Base-by-base conservation (phyloP, 2,797 vertebrate genomes). In the Botia kubotai region DNA sequence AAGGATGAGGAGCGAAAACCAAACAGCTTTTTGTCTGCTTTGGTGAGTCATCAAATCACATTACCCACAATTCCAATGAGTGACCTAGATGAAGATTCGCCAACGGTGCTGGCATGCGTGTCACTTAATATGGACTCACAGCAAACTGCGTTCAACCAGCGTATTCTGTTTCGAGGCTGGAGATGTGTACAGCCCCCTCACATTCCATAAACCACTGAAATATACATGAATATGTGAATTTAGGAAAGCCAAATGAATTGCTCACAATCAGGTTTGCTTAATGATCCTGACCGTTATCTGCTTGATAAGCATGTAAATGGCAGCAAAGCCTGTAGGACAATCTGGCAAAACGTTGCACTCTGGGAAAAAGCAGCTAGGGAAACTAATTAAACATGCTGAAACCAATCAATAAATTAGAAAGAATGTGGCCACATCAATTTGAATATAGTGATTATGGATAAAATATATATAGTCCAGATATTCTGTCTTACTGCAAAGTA, bases 41-140 rank as follows among this genome's bases (percentile, higher is more conserved):
- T 73, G 66, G 36, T 78, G 70, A 86, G 23, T 82, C 81, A 86
- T 83, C 52, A 69, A 78, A 70, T 66, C 69, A 74, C 71, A 82
- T 74, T 60, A 81, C 53, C 29, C 46, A 79, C 75, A 83, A 71
- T 82, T 83, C 60, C 70, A 65, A 65, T 36, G 39, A 84, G 65
- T 67, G 53, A 73, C 77, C 77, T 53, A 77, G 36, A 79, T 77
- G 79, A 75, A 52, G 63, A 75, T 43, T 58, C 48, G 66, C 60
- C 52, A 19, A 72, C 23, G 52, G 57, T 36, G 11, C 23, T 57
- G n/a, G 68, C 63, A 79, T 1, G n/a, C 36, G 57, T 36, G 62
- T 68, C 65, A 67, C 29, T 60, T 52, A 55, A 55, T 43, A n/a
- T 10, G 4, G 19, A 23, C n/a, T 76, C 58, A 48, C 26, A 8